Evolutionary conservation across 2,888 invertebrate species (phyloP).

Genomic region (Ceraclea dissimilis): DNA sequence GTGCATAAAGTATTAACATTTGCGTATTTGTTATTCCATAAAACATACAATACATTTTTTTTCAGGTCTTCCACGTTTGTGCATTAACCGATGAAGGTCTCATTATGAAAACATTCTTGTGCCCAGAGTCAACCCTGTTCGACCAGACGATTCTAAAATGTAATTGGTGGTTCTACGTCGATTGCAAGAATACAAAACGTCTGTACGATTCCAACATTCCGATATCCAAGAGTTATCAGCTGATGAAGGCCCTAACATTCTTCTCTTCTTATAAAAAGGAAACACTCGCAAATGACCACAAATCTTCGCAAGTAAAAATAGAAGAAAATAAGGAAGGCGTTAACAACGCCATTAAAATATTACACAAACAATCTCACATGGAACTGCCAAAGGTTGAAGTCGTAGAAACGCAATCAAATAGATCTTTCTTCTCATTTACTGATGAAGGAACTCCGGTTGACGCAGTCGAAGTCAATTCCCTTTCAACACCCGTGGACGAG

Average conservation of each 20-base stretch:
- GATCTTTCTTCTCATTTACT: slow-evolving; percentile 10
- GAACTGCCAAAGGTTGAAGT: slow-evolving; percentile 23
- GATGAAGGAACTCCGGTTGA: slow-evolving; percentile 16
- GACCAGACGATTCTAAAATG: slow-evolving; percentile 87
- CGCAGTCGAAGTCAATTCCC: slow-evolving; percentile 22
- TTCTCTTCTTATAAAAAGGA: slow-evolving; percentile 79
- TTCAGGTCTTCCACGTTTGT: slow-evolving; percentile 85
- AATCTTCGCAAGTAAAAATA: slow-evolving; percentile 8
- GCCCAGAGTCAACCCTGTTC: slow-evolving; percentile 85
- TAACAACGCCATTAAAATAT: slow-evolving; percentile 23
- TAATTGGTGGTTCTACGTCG: slow-evolving; percentile 93
- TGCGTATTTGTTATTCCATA: too few relatives aligned
- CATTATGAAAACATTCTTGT: slow-evolving; percentile 86
- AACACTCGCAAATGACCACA: slow-evolving; percentile 24
- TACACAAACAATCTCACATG: slow-evolving; percentile 23
- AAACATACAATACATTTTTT: slow-evolving; percentile 24
- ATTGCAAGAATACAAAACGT: slow-evolving; percentile 72
- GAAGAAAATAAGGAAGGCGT: slow-evolving; percentile 24
- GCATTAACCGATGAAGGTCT: slow-evolving; percentile 82
- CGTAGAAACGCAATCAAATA: slow-evolving; percentile 18
- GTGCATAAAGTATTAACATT: too few relatives aligned
- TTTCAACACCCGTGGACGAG: slow-evolving; percentile 17
- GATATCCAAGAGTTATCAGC: slow-evolving; percentile 83
- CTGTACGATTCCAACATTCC: slow-evolving; percentile 86
- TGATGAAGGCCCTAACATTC: slow-evolving; percentile 85